phyloP scores from a whole-genome alignment of 1,140 invertebrate species.

The Phthorimaea operculella region DNA sequence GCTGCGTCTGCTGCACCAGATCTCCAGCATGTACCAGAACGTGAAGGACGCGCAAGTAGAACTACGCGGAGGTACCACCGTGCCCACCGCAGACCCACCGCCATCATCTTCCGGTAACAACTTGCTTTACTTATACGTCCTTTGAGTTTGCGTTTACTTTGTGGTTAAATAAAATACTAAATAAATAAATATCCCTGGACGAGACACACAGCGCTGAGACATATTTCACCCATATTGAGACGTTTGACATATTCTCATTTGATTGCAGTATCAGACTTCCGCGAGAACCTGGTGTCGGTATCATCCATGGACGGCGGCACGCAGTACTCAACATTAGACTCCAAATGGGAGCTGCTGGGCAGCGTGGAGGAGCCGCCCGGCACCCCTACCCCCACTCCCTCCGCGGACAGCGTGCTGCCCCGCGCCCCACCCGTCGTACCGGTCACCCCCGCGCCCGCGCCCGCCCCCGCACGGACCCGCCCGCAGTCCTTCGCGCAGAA shows the following conservation, averaged over 20 bases:
- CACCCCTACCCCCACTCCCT: constrained; percentile 39
- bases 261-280: constrained; percentile 72
- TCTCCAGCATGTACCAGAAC: constrained; percentile 97
- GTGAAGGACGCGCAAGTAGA: constrained; percentile 94
- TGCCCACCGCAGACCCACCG: constrained; percentile 61
- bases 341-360: constrained; percentile 34
- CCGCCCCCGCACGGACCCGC: constrained; percentile 62
- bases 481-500: constrained; percentile 90
- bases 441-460: constrained; percentile 70
- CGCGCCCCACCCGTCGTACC: neutral
- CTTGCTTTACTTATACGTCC: neutral
- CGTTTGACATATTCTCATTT: no score
- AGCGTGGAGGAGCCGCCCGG: neutral
- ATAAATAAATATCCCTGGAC: no score
- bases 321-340: constrained; percentile 52
- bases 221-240: no score
- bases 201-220: no score
- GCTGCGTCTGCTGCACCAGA: constrained; percentile 92
- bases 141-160: no score
- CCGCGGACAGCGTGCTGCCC: constrained; percentile 22
- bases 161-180: no score
- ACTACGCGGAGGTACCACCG: constrained; percentile 71
- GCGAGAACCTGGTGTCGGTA: constrained; percentile 67
- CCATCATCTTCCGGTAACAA: constrained; percentile 69
- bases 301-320: constrained; percentile 62